Conservation (phyloP, 2,888 invertebrate species). For the Ariolimax columbianus region DNA sequence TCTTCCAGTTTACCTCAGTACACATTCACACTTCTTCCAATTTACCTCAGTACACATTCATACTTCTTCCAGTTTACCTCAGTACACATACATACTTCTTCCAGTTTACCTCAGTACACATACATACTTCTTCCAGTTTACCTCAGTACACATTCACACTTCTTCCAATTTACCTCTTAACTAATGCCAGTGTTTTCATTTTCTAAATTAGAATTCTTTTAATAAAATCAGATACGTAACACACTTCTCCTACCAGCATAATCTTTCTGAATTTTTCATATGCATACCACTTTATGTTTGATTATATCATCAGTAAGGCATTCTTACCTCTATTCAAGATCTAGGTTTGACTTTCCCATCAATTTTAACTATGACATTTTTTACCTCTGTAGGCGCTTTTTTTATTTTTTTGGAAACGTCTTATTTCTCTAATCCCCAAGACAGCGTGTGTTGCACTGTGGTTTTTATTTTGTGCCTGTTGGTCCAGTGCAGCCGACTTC, state of each 20-base stretch:
- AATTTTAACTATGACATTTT: no score
- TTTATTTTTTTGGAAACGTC: no score
- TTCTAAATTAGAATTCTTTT: background rate
- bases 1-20: slow-evolving; percentile 35
- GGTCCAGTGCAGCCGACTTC: no score
- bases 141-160: slow-evolving; percentile 34
- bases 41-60: slow-evolving; percentile 35
- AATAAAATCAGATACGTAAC: background rate
- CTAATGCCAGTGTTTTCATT: background rate
- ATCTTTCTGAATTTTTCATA: background rate
- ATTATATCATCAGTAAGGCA: no score
- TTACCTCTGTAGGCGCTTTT: no score
- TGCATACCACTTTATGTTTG: background rate
- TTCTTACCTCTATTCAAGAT: no score
- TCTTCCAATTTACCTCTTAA: background rate
- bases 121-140: background rate
- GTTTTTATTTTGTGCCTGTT: no score
- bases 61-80: background rate
- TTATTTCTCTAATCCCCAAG: no score
- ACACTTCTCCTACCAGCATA: background rate
- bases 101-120: slow-evolving; percentile 36
- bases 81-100: slow-evolving; percentile 31
- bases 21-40: background rate
- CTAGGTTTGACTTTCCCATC: no score
- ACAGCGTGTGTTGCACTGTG: no score